Evolutionary conservation across 2,113 vertebrate genomes (phyloP).

Genomic region (Erythrolamprus reginae): DNA sequence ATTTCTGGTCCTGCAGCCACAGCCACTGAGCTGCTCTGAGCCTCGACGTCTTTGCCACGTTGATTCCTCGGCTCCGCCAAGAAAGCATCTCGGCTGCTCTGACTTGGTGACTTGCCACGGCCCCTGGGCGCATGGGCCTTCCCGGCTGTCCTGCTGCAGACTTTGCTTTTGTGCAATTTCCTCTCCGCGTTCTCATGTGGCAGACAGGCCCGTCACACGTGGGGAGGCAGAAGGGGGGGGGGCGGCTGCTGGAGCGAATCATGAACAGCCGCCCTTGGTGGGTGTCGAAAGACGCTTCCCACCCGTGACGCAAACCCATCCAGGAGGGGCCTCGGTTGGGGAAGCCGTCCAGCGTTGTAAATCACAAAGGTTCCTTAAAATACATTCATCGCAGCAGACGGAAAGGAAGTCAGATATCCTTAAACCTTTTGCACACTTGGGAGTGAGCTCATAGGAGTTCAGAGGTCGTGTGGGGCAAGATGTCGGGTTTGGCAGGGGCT

Average conservation of each 20-base stretch:
- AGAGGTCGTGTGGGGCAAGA: constrained; percentile 41
- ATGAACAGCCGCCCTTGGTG: background rate
- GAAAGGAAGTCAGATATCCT: constrained; percentile 39
- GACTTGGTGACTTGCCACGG: background rate
- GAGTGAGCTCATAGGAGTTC: constrained; percentile 44
- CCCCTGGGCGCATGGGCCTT: constrained; percentile 7
- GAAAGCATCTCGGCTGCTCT: background rate
- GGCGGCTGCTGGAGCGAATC: constrained; percentile 5
- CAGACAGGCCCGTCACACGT: constrained; percentile 33
- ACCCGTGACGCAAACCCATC: constrained; percentile 5
- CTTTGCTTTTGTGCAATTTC: constrained; percentile 45
- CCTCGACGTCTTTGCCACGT: constrained; percentile 44
- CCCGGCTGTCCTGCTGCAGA: background rate
- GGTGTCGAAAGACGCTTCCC: background rate
- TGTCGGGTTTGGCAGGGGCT: constrained; percentile 54
- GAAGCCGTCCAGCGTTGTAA: constrained; percentile 15
- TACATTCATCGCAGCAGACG: constrained; percentile 5
- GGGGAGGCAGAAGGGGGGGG: no score
- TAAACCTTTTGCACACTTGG: constrained; percentile 51
- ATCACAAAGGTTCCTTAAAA: constrained; percentile 31
- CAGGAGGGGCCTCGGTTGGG: constrained; percentile 38
- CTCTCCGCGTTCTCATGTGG: constrained; percentile 35
- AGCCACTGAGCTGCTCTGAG: constrained; percentile 5
- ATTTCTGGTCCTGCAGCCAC: background rate
- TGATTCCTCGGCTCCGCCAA: constrained; percentile 39